These are phyloP conservation scores for Digitonthophagus gazella DNA, from an alignment of 2,888 invertebrate species.

Conservation along the genomic window DNA sequence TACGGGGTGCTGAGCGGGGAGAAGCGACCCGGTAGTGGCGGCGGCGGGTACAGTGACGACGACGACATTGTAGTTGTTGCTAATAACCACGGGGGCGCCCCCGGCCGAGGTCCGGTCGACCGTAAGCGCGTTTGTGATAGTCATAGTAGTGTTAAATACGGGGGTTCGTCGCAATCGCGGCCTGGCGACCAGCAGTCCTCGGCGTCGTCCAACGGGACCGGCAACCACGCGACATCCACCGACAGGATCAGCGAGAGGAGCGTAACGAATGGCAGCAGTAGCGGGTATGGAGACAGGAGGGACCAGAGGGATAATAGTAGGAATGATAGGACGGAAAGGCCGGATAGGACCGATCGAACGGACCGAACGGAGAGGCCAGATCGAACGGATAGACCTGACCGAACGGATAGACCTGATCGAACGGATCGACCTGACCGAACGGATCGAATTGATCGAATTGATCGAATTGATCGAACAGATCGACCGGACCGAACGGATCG, in stretches of 20 bases:
- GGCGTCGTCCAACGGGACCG: slow-evolving; percentile 15
- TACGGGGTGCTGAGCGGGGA: slow-evolving; percentile 19
- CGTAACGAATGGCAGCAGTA: not conserved
- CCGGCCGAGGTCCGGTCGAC: slow-evolving; percentile 25
- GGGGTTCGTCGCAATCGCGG: too few relatives aligned
- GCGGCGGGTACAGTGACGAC: slow-evolving; percentile 39
- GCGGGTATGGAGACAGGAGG: slow-evolving; percentile 20
- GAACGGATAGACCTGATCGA: slow-evolving; percentile 24
- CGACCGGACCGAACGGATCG: slow-evolving; percentile 21
- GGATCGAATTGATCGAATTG: slow-evolving; percentile 29
- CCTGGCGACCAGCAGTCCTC: not conserved
- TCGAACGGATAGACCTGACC: slow-evolving; percentile 19
- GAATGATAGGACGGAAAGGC: slow-evolving; percentile 23
- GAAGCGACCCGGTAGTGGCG: not conserved
- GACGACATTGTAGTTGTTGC: slow-evolving; percentile 32
- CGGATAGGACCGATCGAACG: slow-evolving; percentile 18
- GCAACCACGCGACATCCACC: not conserved
- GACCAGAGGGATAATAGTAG: slow-evolving; percentile 8
- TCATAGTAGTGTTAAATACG: slow-evolving; percentile 45
- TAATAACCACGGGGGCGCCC: slow-evolving; percentile 12
- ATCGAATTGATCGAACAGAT: too few relatives aligned
- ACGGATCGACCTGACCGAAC: slow-evolving; percentile 18
- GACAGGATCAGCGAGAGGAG: slow-evolving; percentile 7
- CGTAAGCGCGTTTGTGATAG: slow-evolving; percentile 47
- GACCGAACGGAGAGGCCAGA: slow-evolving; percentile 23